phyloP scores from a whole-genome alignment of 2,888 invertebrate genomes.

The Amorpha juglandis region DNA sequence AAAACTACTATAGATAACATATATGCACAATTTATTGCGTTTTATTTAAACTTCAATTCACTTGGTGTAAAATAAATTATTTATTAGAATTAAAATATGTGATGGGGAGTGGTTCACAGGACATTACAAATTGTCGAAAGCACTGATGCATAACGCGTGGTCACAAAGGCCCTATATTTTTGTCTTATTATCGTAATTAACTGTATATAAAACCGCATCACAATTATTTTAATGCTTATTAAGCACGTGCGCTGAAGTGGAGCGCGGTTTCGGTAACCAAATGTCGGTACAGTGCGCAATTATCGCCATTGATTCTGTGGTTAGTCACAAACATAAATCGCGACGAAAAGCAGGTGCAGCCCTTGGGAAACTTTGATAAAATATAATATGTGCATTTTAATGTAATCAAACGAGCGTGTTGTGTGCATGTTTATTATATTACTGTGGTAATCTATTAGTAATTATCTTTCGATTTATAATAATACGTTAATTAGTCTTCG shows the following conservation, averaged over 20 bases:
- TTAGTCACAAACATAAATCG: constrained; percentile 44
- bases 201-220: constrained; percentile 76
- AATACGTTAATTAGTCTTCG: too few relatives aligned
- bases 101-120: constrained; percentile 56
- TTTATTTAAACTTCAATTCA: background rate
- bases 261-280: constrained; percentile 64
- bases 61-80: constrained; percentile 8
- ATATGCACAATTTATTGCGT: background rate
- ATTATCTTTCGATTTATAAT: too few relatives aligned
- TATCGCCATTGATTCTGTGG: constrained; percentile 83
- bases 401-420: too few relatives aligned
- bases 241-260: constrained; percentile 76
- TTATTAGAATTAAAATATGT: constrained; percentile 9
- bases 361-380: constrained; percentile 36
- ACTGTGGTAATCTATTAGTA: background rate
- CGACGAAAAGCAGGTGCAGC: constrained; percentile 61
- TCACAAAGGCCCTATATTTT: constrained; percentile 67
- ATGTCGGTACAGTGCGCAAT: constrained; percentile 65
- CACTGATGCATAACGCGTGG: constrained; percentile 67
- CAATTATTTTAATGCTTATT: constrained; percentile 79
- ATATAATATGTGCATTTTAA: background rate
- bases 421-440: background rate
- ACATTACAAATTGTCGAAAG: constrained; percentile 76
- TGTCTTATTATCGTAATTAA: constrained; percentile 79
- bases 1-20: background rate